phyloP scores from a whole-genome alignment of 2,888 invertebrate genomes.

The Ommatoiulus sabulosus region DNA sequence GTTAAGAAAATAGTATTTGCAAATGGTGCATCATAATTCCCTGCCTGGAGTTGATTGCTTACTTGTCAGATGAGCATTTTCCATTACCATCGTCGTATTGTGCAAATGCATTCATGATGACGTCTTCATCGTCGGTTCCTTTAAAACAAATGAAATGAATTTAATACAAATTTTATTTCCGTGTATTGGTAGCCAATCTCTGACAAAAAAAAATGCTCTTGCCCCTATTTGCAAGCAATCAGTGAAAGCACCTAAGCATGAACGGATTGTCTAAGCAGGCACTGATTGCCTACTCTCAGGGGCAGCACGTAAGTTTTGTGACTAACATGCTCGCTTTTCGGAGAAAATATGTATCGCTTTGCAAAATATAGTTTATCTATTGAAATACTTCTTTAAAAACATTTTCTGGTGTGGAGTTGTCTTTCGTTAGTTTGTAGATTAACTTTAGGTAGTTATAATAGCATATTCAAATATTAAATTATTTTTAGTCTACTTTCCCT shows the following conservation, averaged over 20 bases:
- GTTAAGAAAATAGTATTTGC: not conserved
- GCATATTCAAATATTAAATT: too few relatives aligned
- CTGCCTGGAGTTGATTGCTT: constrained; percentile 62
- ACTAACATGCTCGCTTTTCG: too few relatives aligned
- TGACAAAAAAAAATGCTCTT: not conserved
- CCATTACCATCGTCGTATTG: constrained; percentile 86
- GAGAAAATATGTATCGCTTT: too few relatives aligned
- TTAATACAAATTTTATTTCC: not conserved
- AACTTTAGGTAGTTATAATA: too few relatives aligned
- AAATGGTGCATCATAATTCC: not conserved
- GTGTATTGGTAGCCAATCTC: not conserved
- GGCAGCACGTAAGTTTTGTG: not conserved
- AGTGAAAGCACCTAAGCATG: not conserved
- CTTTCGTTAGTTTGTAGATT: too few relatives aligned
- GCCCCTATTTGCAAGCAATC: not conserved
- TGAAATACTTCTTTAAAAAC: too few relatives aligned
- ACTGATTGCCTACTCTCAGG: not conserved
- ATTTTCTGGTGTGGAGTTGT: too few relatives aligned
- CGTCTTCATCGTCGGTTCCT: constrained; percentile 90
- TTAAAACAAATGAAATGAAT: constrained; percentile 42
- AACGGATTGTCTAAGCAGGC: not conserved
- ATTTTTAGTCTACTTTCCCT: too few relatives aligned
- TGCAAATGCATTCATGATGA: constrained; percentile 91
- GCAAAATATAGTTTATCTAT: too few relatives aligned
- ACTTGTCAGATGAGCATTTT: constrained; percentile 88